These are phyloP conservation scores for Rhinichthys klamathensis DNA, from an alignment of 2,113 vertebrate species.

Conservation along the genomic window DNA sequence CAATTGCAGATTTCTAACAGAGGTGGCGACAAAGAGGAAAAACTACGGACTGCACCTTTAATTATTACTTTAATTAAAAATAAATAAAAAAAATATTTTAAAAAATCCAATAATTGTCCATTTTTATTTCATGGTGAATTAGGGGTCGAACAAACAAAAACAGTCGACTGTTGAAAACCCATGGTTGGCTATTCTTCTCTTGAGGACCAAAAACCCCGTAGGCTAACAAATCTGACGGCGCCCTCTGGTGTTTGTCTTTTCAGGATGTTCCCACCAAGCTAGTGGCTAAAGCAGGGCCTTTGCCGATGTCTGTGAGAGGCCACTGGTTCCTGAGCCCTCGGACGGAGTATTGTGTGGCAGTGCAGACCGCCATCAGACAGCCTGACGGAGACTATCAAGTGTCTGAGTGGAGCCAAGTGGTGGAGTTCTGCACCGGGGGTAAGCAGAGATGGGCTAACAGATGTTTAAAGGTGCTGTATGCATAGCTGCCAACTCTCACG, in stretches of 20 bases:
- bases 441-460: slow-evolving; percentile 14
- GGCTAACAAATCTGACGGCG: background rate
- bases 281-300: slow-evolving; percentile 90
- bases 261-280: slow-evolving; percentile 96
- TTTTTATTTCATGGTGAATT: too few species aligned
- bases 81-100: too few species aligned
- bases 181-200: background rate
- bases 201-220: background rate
- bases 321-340: slow-evolving; percentile 96
- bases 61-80: too few species aligned
- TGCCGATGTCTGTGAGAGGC: slow-evolving; percentile 93
- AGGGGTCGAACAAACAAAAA: background rate
- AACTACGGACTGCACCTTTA: too few species aligned
- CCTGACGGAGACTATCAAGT: slow-evolving; percentile 89
- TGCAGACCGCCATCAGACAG: slow-evolving; percentile 91
- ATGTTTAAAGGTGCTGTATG: background rate
- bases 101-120: too few species aligned
- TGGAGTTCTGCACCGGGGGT: slow-evolving; percentile 95
- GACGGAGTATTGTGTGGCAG: slow-evolving; percentile 90
- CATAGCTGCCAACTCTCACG: too few species aligned
- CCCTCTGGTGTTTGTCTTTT: background rate
- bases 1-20: too few species aligned
- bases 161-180: background rate
- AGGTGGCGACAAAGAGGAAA: too few species aligned
- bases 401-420: slow-evolving; percentile 91